Evolutionary conservation across 2,797 vertebrate species (phyloP), one percentile per base, ranked within the genome.

Genomic region (Pipistrellus pipistrellus): DNA sequence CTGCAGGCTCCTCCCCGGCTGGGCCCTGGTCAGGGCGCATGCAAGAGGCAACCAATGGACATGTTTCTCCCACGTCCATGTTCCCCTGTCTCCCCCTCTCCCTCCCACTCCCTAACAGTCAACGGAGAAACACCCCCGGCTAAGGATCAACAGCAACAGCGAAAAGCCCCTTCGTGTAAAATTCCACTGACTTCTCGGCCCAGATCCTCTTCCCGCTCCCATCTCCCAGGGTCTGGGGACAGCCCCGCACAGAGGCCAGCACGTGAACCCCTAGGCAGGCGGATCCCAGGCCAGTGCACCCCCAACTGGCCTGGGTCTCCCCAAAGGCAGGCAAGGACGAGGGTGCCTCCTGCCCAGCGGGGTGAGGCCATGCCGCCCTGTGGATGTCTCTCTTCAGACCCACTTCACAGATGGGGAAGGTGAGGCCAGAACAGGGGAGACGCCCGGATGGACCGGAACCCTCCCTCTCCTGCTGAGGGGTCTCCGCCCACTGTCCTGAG

Each of bases 241-340:
- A 20, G 6, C 51, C 18, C 18, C 18, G n/a, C n/a, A n/a, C n/a
- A n/a, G n/a, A n/a, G 3, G 53, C 1, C 0, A 35, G 17, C 0
- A 20, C n/a, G 1, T 0, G 23, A 38, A 8, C 0, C 0, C 27
- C 38, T 46, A n/a, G 75, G 82, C 2, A 1, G 30, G 10, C 0
- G 3, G 68, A 12, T 35, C 55, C 64, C 44, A 5, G 25, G 68
- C 27, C 15, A 14, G 27, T 0, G 41, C 7, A 0, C 41, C 25
- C 9, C 41, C 7, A 46, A 41, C 41, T 10, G 18, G 21, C 0
- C 46, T 0, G 1, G 66, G 10, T 4, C 3, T 30, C 57, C 69
- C n/a, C 53, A 0, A 2, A 30, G 53, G 20, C 55, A 6, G n/a
- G 55, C 4, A 1, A 27, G 20, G 75, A 1, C 1, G 18, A n/a